Conservation (phyloP, 2,113 vertebrate genomes). For the Proterorhinus semilunaris region DNA sequence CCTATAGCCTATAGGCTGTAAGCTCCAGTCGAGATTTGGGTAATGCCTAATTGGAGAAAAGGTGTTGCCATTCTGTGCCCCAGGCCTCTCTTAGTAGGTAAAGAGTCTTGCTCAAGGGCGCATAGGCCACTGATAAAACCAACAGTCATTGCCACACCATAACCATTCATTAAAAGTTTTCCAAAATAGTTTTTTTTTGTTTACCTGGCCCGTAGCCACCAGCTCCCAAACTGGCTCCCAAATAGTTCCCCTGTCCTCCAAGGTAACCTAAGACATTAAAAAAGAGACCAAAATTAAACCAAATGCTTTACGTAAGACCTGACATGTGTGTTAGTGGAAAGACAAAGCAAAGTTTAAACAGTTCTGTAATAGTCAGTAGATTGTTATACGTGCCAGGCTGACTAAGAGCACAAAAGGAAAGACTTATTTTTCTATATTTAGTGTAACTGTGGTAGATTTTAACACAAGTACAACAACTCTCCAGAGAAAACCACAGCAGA, state of each 20-base stretch:
- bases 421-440: not conserved
- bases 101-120: too few species aligned
- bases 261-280: conserved; percentile 61
- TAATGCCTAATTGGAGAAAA: too few species aligned
- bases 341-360: not conserved
- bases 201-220: conserved; percentile 70
- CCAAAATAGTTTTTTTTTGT: not conserved
- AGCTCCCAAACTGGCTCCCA: conserved; percentile 48
- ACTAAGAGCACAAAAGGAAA: conserved; percentile 13
- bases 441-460: not conserved
- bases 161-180: not conserved
- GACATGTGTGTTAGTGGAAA: not conserved
- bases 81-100: too few species aligned
- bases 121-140: too few species aligned
- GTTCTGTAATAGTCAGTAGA: not conserved
- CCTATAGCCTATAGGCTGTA: too few species aligned
- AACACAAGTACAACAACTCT: not conserved
- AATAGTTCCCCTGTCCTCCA: conserved; percentile 62
- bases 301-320: not conserved
- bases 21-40: too few species aligned
- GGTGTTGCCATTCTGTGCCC: too few species aligned
- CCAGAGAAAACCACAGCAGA: conserved; percentile 38
- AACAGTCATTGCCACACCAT: too few species aligned
- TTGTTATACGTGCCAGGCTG: conserved; percentile 8
- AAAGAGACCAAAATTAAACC: not conserved